These are phyloP conservation scores for Lithophane socia DNA, from an alignment of 2,888 invertebrate species.

Conservation along the genomic window DNA sequence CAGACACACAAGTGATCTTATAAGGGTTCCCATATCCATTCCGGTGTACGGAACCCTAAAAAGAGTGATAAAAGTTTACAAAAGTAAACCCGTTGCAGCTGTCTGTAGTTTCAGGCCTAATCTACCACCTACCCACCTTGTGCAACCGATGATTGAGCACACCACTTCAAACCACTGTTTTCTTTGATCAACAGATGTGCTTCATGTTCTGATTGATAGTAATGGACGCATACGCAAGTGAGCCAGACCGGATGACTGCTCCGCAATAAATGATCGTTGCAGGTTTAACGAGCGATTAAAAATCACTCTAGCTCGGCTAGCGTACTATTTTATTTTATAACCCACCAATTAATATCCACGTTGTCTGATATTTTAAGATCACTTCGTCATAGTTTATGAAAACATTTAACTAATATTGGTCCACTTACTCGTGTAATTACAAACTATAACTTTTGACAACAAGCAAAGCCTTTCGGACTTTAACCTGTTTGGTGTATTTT, in stretches of 20 bases:
- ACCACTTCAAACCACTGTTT: conserved; percentile 38
- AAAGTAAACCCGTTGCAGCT: background rate
- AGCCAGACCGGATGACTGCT: conserved; percentile 51
- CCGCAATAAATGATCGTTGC: conserved; percentile 69
- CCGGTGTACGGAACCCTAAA: background rate
- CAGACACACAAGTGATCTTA: too few relatives aligned
- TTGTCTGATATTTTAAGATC: conserved; percentile 67
- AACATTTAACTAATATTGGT: conserved; percentile 42
- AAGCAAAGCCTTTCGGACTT: background rate
- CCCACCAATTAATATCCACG: conserved; percentile 74
- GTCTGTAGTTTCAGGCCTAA: conserved; percentile 1
- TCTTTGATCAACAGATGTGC: conserved; percentile 55
- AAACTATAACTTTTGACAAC: conserved; percentile 1
- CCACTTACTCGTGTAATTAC: conserved; percentile 10
- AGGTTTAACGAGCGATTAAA: conserved; percentile 78
- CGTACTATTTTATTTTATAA: conserved; percentile 78
- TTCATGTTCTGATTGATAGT: conserved; percentile 58
- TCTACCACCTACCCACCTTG: conserved; percentile 11
- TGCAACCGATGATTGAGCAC: conserved; percentile 36
- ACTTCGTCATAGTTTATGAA: conserved; percentile 60
- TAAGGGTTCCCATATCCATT: too few relatives aligned
- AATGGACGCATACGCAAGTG: conserved; percentile 51
- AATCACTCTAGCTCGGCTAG: conserved; percentile 73
- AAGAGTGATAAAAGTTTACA: background rate
- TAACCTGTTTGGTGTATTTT: conserved; percentile 6